A percentile compares a stretch with the other conserved stretches of the same genome.
Evolutionary conservation across 1,140 invertebrate species (phyloP).

Genomic region (Ostrea denselamellosa): DNA sequence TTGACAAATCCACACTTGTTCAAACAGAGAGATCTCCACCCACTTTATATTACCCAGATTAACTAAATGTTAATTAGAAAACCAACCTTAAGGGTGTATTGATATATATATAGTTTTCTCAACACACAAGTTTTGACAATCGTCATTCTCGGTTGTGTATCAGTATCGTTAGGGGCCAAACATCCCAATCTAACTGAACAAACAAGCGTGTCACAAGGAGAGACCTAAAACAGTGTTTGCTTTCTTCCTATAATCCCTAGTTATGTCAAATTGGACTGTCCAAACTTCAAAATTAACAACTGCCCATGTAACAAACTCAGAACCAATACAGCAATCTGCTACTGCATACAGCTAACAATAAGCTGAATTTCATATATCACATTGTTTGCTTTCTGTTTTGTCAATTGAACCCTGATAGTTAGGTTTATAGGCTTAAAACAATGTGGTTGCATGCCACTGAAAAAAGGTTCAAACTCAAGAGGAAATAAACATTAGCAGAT

Average conservation of each 20-base stretch:
- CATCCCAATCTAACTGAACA: constrained; percentile 32
- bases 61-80: constrained; percentile 9
- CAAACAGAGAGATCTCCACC: constrained; percentile 9
- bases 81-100: constrained; percentile 14
- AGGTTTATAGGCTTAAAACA: background rate
- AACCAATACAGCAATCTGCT: background rate
- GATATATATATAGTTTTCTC: background rate
- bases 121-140: constrained; percentile 25
- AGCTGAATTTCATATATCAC: background rate
- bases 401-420: background rate
- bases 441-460: background rate
- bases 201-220: constrained; percentile 34
- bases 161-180: background rate
- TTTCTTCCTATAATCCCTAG: constrained; percentile 15
- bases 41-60: constrained; percentile 30
- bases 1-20: constrained; percentile 37
- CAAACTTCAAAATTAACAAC: constrained; percentile 37
- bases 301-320: constrained; percentile 25
- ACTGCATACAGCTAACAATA: background rate
- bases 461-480: background rate
- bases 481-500: no score
- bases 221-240: constrained; percentile 30
- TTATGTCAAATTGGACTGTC: constrained; percentile 28
- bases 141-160: constrained; percentile 24
- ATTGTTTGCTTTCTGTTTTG: background rate